Base-by-base conservation (phyloP, 2,888 invertebrate species). In the Drosophila quasianomalipes region DNA sequence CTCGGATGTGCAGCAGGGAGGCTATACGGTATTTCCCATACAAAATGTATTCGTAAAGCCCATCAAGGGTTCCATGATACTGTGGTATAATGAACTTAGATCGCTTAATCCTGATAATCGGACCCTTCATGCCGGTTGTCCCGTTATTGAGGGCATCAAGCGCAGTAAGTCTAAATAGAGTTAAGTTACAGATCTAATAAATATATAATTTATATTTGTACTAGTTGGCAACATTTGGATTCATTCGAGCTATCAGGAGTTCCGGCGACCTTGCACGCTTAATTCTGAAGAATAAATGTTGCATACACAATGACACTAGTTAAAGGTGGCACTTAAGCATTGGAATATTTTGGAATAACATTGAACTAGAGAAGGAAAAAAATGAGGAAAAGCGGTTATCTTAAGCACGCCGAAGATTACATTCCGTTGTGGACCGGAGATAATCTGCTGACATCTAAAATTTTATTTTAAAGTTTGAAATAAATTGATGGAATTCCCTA, bases 1-100 rank as follows among this genome's bases (percentile, higher is more conserved):
- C 96, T 97, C 97, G 68, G 98, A 99, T 92, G 99, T 99, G n/a
- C 95, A 96, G 35, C 97, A 97, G 92, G 99, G 99, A 2, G 99
- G 99, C 41, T 98, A 98, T 10, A 99, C 99, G 0, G 99, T 99
- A 16, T 99, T 99, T 93, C 97, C 99, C 0, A 95, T 95, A 74
- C 94, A 99, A n/a, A 96, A 97, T 30, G 94, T 97, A 30, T 96
- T 97, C 52, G 94, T 99, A 62, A 97, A 96, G 95, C 99, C 99
- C 0, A 95, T 95, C 82, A 97, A 97, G 93, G 97, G 98, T 6
- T 95, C 97, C 6, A 97, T 99, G 39, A 97, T 97, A 0, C 98
- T 98, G 94, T 99, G 99, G 99, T 95, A 96, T 92, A 99, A 99
- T 94, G 94, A 99, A 71, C 96, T 96, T 92, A 95, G 96, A 26